Percentiles rank a stretch among this genome's conserved stretches.
These are phyloP conservation scores for Cephus nigrinus DNA, from an alignment of 2,888 invertebrate species.

Conservation along the genomic window DNA sequence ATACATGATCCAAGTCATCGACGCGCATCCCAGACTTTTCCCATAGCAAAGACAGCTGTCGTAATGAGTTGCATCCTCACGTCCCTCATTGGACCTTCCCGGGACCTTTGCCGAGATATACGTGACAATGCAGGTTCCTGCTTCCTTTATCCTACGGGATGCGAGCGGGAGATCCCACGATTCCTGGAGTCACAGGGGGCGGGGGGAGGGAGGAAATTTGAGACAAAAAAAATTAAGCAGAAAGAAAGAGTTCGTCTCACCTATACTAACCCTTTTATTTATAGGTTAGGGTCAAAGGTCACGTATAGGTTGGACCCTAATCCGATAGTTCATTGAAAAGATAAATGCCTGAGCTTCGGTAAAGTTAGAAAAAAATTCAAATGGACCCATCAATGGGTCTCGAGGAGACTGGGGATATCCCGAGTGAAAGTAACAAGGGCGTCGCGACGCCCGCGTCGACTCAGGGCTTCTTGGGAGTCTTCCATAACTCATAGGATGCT, in stretches of 20 bases:
- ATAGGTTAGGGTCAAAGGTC: neutral
- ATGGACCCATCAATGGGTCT: neutral
- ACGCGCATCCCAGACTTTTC: slow-evolving; percentile 53
- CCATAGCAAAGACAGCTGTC: slow-evolving; percentile 62
- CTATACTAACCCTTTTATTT: neutral
- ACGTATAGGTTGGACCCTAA: neutral
- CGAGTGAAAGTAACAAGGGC: neutral
- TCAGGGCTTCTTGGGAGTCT: neutral
- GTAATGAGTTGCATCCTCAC: slow-evolving; percentile 66
- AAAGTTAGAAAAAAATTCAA: neutral
- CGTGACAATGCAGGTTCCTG: slow-evolving; percentile 42
- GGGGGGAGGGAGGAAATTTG: neutral
- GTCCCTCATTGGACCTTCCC: slow-evolving; percentile 32
- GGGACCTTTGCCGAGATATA: neutral
- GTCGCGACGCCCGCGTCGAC: neutral
- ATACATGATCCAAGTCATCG: slow-evolving; percentile 30
- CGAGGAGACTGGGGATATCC: neutral
- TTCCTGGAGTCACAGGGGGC: slow-evolving; percentile 8
- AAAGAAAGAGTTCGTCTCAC: neutral
- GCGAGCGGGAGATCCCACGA: slow-evolving; percentile 27
- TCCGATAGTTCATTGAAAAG: neutral
- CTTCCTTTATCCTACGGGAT: slow-evolving; percentile 33
- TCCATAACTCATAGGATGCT: slow-evolving; percentile 41
- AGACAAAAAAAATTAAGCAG: slow-evolving; percentile 33
- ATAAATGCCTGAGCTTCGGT: neutral